Percentiles rank a stretch among this genome's conserved stretches.
phyloP scores from a whole-genome alignment of 2,113 vertebrate genomes.

The Antidorcas marsupialis region DNA sequence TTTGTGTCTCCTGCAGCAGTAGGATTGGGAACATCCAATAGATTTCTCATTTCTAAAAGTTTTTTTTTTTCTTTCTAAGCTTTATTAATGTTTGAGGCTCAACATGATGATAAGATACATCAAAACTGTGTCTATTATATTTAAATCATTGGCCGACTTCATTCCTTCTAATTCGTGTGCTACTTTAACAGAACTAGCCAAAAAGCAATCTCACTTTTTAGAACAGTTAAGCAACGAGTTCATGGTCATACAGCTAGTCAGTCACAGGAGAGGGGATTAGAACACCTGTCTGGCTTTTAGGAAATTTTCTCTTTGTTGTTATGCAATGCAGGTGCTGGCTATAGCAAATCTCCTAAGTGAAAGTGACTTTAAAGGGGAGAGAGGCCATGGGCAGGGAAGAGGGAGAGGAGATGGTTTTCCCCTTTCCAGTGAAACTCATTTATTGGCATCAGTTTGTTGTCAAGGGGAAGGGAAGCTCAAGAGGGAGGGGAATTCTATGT shows the following conservation, averaged over 20 bases:
- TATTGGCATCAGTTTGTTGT: background rate
- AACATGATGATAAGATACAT: background rate
- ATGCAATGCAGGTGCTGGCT: background rate
- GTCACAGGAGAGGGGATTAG: background rate
- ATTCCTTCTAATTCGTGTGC: background rate
- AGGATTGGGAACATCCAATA: background rate
- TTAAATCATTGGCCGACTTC: background rate
- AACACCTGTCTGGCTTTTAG: background rate
- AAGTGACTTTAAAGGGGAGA: background rate
- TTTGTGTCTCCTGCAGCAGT: background rate
- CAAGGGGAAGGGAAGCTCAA: background rate
- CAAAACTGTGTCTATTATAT: background rate
- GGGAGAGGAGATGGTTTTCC: rapidly evolving
- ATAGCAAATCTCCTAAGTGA: background rate
- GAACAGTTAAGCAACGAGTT: background rate
- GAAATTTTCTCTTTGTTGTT: background rate
- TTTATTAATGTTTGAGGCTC: background rate
- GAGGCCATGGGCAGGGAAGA: background rate
- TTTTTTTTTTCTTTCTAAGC: background rate
- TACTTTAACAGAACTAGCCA: background rate
- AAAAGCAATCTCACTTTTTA: background rate
- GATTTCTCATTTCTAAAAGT: background rate
- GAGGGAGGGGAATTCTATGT: background rate
- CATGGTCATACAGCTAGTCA: background rate
- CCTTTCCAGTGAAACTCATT: background rate